A percentile compares a stretch with the other conserved stretches of the same genome.
Evolutionary conservation across 2,797 vertebrate species (phyloP).

Genomic region (Astyanax mexicanus): DNA sequence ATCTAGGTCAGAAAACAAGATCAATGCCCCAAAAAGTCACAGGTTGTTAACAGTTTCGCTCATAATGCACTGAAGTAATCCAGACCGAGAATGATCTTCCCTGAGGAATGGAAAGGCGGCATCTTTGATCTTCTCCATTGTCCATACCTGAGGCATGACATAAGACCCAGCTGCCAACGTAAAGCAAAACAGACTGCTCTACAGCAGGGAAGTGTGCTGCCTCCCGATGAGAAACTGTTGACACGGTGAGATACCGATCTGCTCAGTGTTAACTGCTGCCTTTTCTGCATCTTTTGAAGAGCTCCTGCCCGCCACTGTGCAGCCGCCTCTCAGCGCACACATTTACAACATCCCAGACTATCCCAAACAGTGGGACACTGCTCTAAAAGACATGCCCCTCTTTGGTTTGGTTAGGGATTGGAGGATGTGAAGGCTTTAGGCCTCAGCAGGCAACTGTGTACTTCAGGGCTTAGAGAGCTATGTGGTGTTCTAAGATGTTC

Average conservation of each 20-base stretch:
- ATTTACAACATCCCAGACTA: conserved; percentile 54
- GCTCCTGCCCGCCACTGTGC: conserved; percentile 48
- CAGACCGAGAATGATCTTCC: conserved; percentile 61
- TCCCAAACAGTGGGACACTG: conserved; percentile 41
- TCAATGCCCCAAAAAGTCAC: conserved; percentile 61
- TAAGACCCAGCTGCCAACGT: conserved; percentile 67
- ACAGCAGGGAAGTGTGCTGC: conserved; percentile 34
- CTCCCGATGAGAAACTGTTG: conserved; percentile 62
- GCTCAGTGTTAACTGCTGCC: conserved; percentile 59
- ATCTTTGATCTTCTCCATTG: conserved; percentile 73
- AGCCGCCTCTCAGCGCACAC: conserved; percentile 52
- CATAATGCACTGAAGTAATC: conserved; percentile 68
- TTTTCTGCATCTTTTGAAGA: conserved; percentile 55
- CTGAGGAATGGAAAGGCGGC: conserved; percentile 50
- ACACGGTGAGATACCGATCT: conserved; percentile 68
- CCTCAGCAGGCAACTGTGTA: conserved; percentile 47
- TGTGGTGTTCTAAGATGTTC: conserved; percentile 21
- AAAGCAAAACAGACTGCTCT: conserved; percentile 74
- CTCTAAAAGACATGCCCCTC: conserved; percentile 33
- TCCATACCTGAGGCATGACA: conserved; percentile 79
- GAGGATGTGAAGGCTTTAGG: conserved; percentile 44
- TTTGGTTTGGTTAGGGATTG: conserved; percentile 34
- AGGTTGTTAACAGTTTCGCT: conserved; percentile 65
- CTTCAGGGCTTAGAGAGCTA: conserved; percentile 42
- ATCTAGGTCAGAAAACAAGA: conserved; percentile 17